phyloP scores from a whole-genome alignment of 2,797 vertebrate species.

The Cirrhinus mrigala region DNA sequence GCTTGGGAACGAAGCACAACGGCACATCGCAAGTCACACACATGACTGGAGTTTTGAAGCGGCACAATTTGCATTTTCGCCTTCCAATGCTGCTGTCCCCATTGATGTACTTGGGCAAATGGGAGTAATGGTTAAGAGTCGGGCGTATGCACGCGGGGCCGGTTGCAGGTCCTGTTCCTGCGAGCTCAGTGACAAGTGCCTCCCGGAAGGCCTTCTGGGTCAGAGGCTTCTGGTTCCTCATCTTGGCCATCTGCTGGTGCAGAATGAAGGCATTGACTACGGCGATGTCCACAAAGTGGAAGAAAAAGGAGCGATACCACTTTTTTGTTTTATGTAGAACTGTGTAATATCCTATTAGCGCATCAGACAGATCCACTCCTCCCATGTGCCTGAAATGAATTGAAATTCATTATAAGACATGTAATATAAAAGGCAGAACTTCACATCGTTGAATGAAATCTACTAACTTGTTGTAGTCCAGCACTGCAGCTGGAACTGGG shows the following conservation, averaged over 20 bases:
- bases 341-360: constrained; percentile 73
- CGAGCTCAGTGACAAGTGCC: background rate
- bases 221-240: background rate
- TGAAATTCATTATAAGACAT: background rate
- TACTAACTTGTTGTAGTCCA: constrained; percentile 43
- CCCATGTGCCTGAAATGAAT: constrained; percentile 66
- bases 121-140: background rate
- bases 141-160: background rate
- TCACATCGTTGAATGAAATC: background rate
- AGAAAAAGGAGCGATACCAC: constrained; percentile 77
- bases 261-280: constrained; percentile 73
- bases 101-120: constrained; percentile 31
- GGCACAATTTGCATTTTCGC: constrained; percentile 1
- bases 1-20: constrained; percentile 9
- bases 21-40: constrained; percentile 19
- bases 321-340: constrained; percentile 70
- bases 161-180: background rate
- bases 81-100: background rate
- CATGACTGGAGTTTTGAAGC: constrained; percentile 21
- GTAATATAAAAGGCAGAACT: background rate
- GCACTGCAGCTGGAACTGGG: constrained; percentile 21
- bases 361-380: constrained; percentile 75
- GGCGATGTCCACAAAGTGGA: constrained; percentile 75
- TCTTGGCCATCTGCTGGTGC: constrained; percentile 62
- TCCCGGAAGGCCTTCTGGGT: constrained; percentile 33